Evolutionary conservation across 2,113 vertebrate genomes (phyloP), one percentile per base, ranked within the genome.

Genomic region (Corythoichthys haematopterus): DNA sequence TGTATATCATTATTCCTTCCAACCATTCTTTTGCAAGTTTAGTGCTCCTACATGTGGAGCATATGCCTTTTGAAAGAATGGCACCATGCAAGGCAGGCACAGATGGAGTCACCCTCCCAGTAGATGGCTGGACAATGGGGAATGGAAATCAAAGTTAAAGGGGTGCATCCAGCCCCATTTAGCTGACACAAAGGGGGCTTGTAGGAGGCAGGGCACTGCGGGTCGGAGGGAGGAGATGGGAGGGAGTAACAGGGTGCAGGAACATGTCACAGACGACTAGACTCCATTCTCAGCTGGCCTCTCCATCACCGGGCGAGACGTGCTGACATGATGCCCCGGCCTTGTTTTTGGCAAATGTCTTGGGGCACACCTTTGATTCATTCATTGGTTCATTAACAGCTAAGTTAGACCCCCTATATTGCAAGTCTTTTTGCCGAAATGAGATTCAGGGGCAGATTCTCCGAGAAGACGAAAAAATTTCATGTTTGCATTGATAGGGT

Each of bases 11-110:
- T 92, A 91, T 88, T 90, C 80, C 77, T 40, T 78, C 75, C 78
- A 77, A 66, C 87, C 85, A 88, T 91, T 91, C 90, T 92, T 82
- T 76, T 70, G 83, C 72, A 73, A 84, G 86, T 91, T 88, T 84
- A 85, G 84, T 82, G 87, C 88, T 85, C 89, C 87, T 90, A 87
- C 85, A 86, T 84, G 80, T 79, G 72, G 84, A 91, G 90, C 92
- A 91, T 92, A 93, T 92, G 91, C 88, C 92, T 93, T 93, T 93
- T 94, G 93, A 95, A 94, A 93, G 92, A 87, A 88, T 91, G 89
- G 92, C 89, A 91, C 88, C 86, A 85, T 84, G 90, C 92, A 90
- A 92, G 85, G 89, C 90, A 92, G 90, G 91, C 94, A 92, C 91
- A 95, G 94, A 95, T 93, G 94, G 89, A 93, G 91, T 91, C 88